Percentiles rank a stretch among this genome's conserved stretches.
phyloP scores from a whole-genome alignment of 2,797 vertebrate species.

The Urosaurus nigricauda region DNA sequence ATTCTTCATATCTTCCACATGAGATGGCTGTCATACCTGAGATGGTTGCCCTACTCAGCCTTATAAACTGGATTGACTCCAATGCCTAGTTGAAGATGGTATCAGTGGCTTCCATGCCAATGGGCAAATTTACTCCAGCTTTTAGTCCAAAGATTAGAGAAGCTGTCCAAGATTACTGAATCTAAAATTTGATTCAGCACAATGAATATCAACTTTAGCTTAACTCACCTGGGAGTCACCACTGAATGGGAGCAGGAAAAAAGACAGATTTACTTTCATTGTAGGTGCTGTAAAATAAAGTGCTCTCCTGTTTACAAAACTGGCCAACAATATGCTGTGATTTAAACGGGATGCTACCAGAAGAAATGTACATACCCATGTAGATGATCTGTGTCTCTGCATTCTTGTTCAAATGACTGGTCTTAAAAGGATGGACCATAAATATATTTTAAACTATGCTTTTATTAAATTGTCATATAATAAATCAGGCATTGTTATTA shows the following conservation, averaged over 20 bases:
- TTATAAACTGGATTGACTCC: not conserved
- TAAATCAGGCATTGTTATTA: too few relatives aligned
- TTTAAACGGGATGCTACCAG: not conserved
- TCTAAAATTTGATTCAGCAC: too few relatives aligned
- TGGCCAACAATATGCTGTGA: not conserved
- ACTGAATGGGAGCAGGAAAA: not conserved
- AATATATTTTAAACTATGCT: not conserved
- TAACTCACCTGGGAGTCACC: too few relatives aligned
- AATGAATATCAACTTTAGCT: too few relatives aligned
- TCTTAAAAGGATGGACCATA: not conserved
- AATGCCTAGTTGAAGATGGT: not conserved
- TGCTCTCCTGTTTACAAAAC: not conserved
- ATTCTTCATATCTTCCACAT: too few relatives aligned
- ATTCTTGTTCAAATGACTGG: not conserved
- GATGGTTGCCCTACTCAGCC: not conserved
- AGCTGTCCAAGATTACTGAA: too few relatives aligned
- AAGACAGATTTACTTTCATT: not conserved
- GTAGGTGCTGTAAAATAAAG: not conserved
- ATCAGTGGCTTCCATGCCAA: not conserved
- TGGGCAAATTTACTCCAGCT: too few relatives aligned
- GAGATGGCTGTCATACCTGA: not conserved
- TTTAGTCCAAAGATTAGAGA: too few relatives aligned
- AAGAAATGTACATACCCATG: not conserved
- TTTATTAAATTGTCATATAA: too few relatives aligned
- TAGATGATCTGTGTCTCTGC: not conserved